Percentiles rank a stretch among this genome's conserved stretches.
These are phyloP conservation scores for Petroica traversi DNA, from an alignment of 2,113 vertebrate species.

Conservation along the genomic window DNA sequence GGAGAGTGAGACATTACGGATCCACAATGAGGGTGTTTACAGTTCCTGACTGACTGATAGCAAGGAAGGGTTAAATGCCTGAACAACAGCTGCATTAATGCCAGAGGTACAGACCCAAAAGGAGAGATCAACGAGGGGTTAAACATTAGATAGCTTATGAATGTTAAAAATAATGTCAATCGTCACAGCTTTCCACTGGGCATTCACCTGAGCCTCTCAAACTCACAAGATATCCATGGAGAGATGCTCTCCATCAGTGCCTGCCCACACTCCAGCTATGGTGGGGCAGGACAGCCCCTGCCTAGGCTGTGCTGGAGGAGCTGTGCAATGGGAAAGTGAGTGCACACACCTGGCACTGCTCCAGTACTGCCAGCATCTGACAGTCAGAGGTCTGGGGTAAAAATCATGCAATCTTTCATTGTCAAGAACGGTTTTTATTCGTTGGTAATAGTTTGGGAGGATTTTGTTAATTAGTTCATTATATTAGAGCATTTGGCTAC, in stretches of 20 bases:
- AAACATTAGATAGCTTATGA: neutral
- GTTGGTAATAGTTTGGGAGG: neutral
- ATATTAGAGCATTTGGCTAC: neutral
- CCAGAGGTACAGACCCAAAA: neutral
- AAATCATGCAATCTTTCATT: neutral
- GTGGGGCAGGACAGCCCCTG: neutral
- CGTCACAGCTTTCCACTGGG: neutral
- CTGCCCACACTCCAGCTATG: neutral
- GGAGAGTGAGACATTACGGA: rapidly evolving
- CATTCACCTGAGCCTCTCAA: neutral
- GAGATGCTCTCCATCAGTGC: neutral
- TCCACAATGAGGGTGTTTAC: neutral
- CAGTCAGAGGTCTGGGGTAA: neutral
- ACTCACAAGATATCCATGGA: neutral
- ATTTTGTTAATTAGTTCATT: neutral
- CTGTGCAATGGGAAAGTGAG: rapidly evolving
- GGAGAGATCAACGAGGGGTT: neutral
- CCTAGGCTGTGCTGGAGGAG: neutral
- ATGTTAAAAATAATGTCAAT: neutral
- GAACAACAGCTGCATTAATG: neutral
- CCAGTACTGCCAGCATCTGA: neutral
- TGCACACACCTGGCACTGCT: neutral
- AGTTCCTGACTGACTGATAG: neutral
- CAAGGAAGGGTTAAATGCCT: neutral
- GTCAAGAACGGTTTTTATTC: neutral